Conservation (phyloP, 92 coral and sea anemone species). For the Bergia sp. region DNA sequence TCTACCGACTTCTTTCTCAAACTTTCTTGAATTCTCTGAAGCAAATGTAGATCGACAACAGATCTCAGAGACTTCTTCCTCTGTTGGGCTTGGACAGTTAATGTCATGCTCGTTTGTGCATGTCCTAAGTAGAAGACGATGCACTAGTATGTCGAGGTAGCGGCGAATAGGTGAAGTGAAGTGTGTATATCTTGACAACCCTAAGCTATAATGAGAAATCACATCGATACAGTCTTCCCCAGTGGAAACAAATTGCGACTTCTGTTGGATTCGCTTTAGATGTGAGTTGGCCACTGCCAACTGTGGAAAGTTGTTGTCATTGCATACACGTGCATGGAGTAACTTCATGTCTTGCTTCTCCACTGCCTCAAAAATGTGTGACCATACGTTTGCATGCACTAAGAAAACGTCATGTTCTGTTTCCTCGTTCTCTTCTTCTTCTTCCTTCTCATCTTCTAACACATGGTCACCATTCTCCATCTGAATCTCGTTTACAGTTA, state of each 20-base stretch:
- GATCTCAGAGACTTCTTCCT: conserved; percentile 68
- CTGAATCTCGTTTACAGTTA: neutral
- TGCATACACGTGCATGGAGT: conserved; percentile 63
- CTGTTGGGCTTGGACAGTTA: neutral
- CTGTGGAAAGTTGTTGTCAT: conserved; percentile 77
- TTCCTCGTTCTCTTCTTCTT: conserved; percentile 18
- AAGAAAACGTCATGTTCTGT: conserved; percentile 37
- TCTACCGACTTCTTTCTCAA: conserved; percentile 68
- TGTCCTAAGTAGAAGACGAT: conserved; percentile 65
- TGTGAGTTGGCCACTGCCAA: conserved; percentile 69
- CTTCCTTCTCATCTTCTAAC: neutral
- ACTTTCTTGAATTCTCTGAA: conserved; percentile 60
- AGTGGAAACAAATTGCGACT: conserved; percentile 68
- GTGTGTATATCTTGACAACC: conserved; percentile 69
- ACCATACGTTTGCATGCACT: conserved; percentile 65
- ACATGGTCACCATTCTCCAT: neutral
- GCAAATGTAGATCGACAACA: conserved; percentile 83
- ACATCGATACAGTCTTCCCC: conserved; percentile 49
- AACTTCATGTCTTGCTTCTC: conserved; percentile 34
- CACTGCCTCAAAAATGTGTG: conserved; percentile 51
- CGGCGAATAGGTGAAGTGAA: conserved; percentile 97
- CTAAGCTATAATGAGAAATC: conserved; percentile 61
- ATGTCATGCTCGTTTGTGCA: neutral
- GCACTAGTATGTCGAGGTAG: conserved; percentile 87
- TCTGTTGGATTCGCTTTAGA: conserved; percentile 67